Base-by-base conservation (phyloP, 2,797 vertebrate species). In the Sebastiscus albofasciatus region DNA sequence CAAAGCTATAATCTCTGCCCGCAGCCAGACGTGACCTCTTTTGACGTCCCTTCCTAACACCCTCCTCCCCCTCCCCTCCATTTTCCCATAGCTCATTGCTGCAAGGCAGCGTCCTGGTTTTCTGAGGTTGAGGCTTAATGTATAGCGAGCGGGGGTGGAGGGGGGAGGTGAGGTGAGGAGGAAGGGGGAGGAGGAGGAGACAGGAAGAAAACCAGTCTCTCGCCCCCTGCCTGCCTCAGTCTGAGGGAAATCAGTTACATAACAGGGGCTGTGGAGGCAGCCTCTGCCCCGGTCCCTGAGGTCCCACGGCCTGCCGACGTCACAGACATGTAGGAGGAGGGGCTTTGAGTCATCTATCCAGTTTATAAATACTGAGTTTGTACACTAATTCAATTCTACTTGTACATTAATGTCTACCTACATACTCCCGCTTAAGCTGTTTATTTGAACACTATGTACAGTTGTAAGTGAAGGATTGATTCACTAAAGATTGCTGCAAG, bases 1-100 rank as follows among this genome's bases (percentile, higher is more conserved):
- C 79, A 78, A 73, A 81, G 80, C 64, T 24, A 26, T 88, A 88
- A 89, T 86, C 86, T 78, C 67, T n/a, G 86, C 87, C 81, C 13
- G 70, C 78, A 83, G 87, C 84, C 83, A 84, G 84, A 89, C 81
- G 61, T 92, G 92, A 91, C 93, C 90, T 91, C 87, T 54, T 90
- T 89, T 93, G 72, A 90, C 83, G 67, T 85, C 79, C 74, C 2
- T 69, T 64, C 33, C 79, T 66, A 72, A 73, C 79, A 18, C 61
- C 70, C 55, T 34, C 66, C 31, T n/a, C 8, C 33, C 24, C 70
- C 34, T 7, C 52, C 39, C 36, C 14, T 29, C 58, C 12, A 8
- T 82, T 70, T 58, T 85, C 70, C 81, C 73, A 80, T 54, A 59
- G 76, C 80, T 64, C n/a, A 2, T 26, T 59, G 79, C 86, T 80